A percentile compares a stretch with the other conserved stretches of the same genome.
phyloP scores from a whole-genome alignment of 2,888 invertebrate species.

The Epirrita christyi region DNA sequence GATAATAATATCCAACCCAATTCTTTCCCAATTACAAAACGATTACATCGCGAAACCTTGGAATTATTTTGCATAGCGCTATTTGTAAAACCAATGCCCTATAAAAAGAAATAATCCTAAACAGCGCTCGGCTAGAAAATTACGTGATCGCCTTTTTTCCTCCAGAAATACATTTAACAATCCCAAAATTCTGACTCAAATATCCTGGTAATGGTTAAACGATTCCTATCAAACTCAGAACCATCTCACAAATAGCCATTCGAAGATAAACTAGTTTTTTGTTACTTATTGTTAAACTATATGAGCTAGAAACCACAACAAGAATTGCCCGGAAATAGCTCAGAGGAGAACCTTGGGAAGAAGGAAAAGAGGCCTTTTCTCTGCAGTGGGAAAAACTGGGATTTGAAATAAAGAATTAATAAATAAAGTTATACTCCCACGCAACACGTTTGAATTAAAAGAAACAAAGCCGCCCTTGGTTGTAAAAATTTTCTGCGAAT shows the following conservation, averaged over 20 bases:
- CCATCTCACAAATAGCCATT: neutral
- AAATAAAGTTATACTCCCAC: too few relatives aligned
- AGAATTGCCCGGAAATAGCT: too few relatives aligned
- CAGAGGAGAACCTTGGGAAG: too few relatives aligned
- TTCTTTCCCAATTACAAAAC: constrained; percentile 30
- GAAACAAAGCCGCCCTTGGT: too few relatives aligned
- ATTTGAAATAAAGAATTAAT: too few relatives aligned
- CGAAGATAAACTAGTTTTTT: neutral
- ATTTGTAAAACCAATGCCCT: constrained; percentile 42
- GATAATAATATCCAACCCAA: constrained; percentile 11
- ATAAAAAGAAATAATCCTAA: constrained; percentile 38
- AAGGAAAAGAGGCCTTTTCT: too few relatives aligned
- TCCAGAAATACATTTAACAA: neutral
- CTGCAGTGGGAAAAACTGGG: too few relatives aligned
- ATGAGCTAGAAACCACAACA: too few relatives aligned
- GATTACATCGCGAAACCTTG: constrained; percentile 26
- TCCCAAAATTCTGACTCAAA: too few relatives aligned
- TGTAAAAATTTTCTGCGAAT: too few relatives aligned
- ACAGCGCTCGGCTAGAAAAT: constrained; percentile 39
- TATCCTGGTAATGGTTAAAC: neutral
- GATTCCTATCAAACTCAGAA: neutral
- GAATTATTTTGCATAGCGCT: constrained; percentile 33
- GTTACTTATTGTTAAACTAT: too few relatives aligned
- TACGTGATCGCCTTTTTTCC: constrained; percentile 37
- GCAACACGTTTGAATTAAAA: too few relatives aligned